Evolutionary conservation across 2,888 invertebrate genomes (phyloP).

Genomic region (Nebria brevicollis): DNA sequence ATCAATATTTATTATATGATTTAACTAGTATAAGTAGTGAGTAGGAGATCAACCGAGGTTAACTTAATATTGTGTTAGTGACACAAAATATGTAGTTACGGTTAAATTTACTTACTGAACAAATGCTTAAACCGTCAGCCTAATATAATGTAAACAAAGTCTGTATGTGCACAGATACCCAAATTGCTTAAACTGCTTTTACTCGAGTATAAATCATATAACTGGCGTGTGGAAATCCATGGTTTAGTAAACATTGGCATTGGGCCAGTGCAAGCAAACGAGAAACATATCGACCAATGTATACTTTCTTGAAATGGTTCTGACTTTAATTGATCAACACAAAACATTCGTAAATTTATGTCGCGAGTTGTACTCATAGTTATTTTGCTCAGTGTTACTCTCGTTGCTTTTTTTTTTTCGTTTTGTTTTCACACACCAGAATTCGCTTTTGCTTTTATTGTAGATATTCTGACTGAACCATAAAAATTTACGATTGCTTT

Average conservation of each 20-base stretch:
- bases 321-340: conserved; percentile 40
- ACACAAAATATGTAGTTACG: not conserved
- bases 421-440: not conserved
- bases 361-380: conserved; percentile 15
- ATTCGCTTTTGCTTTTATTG: not conserved
- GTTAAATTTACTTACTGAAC: not conserved
- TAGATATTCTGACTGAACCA: not conserved
- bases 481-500: conserved; percentile 2
- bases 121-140: not conserved
- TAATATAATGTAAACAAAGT: not conserved
- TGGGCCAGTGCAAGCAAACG: conserved; percentile 16
- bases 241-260: conserved; percentile 16
- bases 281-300: conserved; percentile 33
- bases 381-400: conserved; percentile 6
- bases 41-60: no score
- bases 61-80: conserved; percentile 20
- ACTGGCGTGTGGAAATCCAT: not conserved
- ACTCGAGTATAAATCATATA: not conserved
- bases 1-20: no score
- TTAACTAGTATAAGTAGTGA: no score
- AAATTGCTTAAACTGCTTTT: not conserved
- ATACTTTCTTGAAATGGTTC: conserved; percentile 16
- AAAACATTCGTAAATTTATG: conserved; percentile 16
- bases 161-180: not conserved
- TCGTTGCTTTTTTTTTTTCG: not conserved